Conservation (phyloP, 2,113 vertebrate species). For the Andinoacara biseriatus region DNA sequence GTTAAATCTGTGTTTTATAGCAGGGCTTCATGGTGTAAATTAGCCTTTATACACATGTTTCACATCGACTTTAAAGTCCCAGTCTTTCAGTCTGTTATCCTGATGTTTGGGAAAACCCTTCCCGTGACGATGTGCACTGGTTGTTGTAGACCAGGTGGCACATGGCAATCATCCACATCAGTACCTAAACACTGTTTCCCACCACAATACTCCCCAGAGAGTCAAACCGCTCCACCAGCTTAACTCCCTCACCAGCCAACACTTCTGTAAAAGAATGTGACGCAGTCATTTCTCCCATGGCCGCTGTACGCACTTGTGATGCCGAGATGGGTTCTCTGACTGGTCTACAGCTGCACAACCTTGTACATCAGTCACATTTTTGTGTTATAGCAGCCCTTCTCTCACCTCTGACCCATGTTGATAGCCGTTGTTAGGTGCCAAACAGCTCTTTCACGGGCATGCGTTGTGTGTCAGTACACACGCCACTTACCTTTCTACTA, state of each 20-base stretch:
- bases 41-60: no score
- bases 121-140: neutral
- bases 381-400: neutral
- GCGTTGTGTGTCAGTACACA: neutral
- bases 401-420: neutral
- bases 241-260: neutral
- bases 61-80: no score
- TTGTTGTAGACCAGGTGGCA: slow-evolving; percentile 1
- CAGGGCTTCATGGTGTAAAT: no score
- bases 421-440: neutral
- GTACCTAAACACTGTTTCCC: neutral
- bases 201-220: neutral
- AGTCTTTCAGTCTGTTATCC: neutral
- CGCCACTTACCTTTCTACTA: neutral
- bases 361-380: neutral
- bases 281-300: neutral
- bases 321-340: rapidly evolving
- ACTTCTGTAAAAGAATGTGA: neutral
- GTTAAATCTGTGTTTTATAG: no score
- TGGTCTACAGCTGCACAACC: neutral
- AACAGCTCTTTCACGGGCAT: rapidly evolving
- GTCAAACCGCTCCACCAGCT: neutral
- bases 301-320: neutral
- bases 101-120: neutral
- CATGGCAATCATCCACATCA: neutral